These are phyloP conservation scores for Butorides virescens DNA, from an alignment of 2,113 vertebrate species.

Conservation along the genomic window DNA sequence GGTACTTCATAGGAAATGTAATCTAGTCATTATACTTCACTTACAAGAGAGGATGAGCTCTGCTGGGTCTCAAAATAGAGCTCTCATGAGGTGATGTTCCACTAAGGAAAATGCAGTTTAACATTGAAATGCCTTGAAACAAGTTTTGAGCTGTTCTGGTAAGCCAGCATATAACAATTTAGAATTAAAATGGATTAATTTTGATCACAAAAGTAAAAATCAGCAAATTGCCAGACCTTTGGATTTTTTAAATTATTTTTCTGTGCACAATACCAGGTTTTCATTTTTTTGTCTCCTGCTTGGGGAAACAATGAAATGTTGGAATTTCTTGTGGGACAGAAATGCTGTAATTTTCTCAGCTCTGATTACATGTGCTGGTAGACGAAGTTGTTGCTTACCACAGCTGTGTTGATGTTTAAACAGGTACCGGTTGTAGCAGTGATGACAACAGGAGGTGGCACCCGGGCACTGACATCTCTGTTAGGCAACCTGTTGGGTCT, in stretches of 20 bases:
- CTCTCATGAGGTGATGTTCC: neutral
- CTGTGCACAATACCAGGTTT: neutral
- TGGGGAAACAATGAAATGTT: neutral
- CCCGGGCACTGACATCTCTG: slow-evolving; percentile 81
- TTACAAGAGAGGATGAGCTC: neutral
- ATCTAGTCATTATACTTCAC: neutral
- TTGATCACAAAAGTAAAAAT: neutral
- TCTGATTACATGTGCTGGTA: neutral
- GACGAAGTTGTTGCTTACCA: neutral
- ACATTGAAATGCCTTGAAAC: neutral
- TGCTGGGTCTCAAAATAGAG: neutral
- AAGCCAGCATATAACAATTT: neutral
- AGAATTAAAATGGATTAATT: neutral
- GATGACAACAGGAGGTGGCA: slow-evolving; percentile 84
- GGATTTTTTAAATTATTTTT: neutral
- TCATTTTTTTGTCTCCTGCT: neutral
- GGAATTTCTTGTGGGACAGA: neutral
- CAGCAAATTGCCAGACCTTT: accelerated
- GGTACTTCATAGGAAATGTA: neutral
- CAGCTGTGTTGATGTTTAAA: neutral
- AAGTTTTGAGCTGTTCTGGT: neutral
- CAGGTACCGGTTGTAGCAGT: slow-evolving; percentile 85
- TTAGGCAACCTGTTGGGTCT: slow-evolving; percentile 80
- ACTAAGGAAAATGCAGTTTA: neutral
- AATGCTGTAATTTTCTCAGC: neutral